Percentiles rank a stretch among this genome's conserved stretches.
Evolutionary conservation across 2,888 invertebrate species (phyloP).

Genomic region (Patella pellucida): DNA sequence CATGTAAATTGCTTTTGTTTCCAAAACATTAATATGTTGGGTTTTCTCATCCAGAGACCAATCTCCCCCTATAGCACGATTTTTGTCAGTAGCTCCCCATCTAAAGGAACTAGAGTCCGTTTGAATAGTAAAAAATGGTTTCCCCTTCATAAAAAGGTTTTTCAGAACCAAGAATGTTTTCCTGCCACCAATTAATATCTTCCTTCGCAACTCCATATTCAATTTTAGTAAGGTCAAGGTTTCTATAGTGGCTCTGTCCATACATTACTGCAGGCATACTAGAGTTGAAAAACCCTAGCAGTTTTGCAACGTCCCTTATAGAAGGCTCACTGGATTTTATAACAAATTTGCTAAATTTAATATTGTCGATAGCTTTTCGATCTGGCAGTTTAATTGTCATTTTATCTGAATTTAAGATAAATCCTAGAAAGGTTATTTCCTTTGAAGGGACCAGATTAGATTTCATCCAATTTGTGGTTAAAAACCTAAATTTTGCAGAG

Average conservation of each 20-base stretch:
- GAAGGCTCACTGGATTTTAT: not conserved
- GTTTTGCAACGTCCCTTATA: not conserved
- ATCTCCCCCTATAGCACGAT: not conserved
- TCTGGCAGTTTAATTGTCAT: not conserved
- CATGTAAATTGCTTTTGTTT: not conserved
- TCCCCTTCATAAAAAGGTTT: not conserved
- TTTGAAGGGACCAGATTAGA: no score
- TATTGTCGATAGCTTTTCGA: not conserved
- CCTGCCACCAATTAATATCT: not conserved
- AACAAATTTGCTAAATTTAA: not conserved
- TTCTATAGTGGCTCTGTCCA: not conserved
- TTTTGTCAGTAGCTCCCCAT: not conserved
- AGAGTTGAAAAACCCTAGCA: not conserved
- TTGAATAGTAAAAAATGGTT: not conserved
- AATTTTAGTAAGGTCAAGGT: not conserved
- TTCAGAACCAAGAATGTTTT: not conserved
- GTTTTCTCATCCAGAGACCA: not conserved
- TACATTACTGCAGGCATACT: not conserved
- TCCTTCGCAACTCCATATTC: not conserved
- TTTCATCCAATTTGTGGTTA: no score
- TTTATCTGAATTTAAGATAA: not conserved
- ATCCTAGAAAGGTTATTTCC: not conserved
- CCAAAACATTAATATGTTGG: not conserved
- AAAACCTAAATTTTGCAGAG: no score
- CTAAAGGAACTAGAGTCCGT: not conserved